These are phyloP conservation scores for Gallinago nigripennis DNA, from an alignment of 2,797 vertebrate genomes.

Conservation along the genomic window DNA sequence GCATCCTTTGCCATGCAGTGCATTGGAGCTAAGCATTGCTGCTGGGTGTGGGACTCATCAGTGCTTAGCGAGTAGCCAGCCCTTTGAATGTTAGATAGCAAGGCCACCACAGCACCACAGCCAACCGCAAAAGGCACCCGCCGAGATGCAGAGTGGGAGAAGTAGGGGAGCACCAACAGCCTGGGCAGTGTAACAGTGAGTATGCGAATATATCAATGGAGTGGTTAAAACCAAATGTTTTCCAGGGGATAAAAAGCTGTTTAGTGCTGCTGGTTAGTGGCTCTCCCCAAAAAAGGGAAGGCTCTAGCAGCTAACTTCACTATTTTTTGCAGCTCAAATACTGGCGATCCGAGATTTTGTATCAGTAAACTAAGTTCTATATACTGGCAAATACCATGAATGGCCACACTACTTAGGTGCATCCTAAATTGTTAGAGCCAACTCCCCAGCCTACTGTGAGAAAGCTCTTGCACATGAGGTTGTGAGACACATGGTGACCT, in stretches of 20 bases:
- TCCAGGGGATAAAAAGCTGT: neutral
- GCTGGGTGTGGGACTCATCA: rapidly evolving
- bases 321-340: neutral
- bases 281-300: neutral
- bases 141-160: neutral
- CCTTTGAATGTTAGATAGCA: neutral
- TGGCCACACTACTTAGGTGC: neutral
- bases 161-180: neutral
- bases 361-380: neutral
- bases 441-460: neutral
- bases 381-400: neutral
- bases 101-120: neutral
- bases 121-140: neutral
- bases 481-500: neutral
- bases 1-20: neutral
- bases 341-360: rapidly evolving
- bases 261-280: neutral
- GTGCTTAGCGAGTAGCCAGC: neutral
- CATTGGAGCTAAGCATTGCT: neutral
- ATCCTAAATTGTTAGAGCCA: neutral
- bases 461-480: neutral
- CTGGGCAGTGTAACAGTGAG: neutral
- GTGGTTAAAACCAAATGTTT: neutral
- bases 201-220: neutral
- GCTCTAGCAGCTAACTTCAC: neutral